A percentile compares a stretch with the other conserved stretches of the same genome.
These are phyloP conservation scores for Geopemphigus sp. DNA, from an alignment of 1,140 invertebrate genomes.

Conservation along the genomic window DNA sequence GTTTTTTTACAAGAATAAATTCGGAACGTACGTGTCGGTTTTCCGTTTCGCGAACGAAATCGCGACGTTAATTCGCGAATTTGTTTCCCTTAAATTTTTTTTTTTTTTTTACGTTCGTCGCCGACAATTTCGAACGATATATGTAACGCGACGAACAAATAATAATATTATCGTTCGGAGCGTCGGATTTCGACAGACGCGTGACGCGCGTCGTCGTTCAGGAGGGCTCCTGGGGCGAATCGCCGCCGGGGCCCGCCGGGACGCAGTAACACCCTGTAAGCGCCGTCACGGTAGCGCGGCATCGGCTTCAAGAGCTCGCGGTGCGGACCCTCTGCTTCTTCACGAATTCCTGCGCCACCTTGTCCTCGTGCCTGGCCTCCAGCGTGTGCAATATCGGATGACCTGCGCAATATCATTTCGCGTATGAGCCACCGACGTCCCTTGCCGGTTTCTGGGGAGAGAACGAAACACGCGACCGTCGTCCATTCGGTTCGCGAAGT, in stretches of 20 bases:
- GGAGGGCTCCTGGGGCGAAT: neutral
- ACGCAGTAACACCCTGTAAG: slow-evolving; percentile 42
- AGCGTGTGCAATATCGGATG: slow-evolving; percentile 82
- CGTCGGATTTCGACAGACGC: no score
- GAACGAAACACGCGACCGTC: no score
- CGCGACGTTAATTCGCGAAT: slow-evolving; percentile 38
- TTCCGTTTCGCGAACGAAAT: neutral
- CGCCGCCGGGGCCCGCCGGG: neutral
- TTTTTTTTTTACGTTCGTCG: no score
- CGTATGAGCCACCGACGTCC: no score
- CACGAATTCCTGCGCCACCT: slow-evolving; percentile 83
- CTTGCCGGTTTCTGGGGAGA: no score
- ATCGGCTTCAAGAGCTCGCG: slow-evolving; percentile 54
- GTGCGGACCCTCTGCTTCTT: slow-evolving; percentile 76
- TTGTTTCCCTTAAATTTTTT: neutral
- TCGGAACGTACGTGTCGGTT: neutral
- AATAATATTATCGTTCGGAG: no score
- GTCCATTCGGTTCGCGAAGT: no score
- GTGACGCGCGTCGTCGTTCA: neutral
- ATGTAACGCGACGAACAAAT: no score
- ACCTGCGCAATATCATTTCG: slow-evolving; percentile 57
- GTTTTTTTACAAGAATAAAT: slow-evolving; percentile 23
- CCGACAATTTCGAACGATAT: neutral
- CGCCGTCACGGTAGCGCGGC: neutral
- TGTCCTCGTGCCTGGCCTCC: slow-evolving; percentile 78